These are phyloP conservation scores for Pangasius djambal DNA, from an alignment of 2,797 vertebrate species.

Conservation along the genomic window DNA sequence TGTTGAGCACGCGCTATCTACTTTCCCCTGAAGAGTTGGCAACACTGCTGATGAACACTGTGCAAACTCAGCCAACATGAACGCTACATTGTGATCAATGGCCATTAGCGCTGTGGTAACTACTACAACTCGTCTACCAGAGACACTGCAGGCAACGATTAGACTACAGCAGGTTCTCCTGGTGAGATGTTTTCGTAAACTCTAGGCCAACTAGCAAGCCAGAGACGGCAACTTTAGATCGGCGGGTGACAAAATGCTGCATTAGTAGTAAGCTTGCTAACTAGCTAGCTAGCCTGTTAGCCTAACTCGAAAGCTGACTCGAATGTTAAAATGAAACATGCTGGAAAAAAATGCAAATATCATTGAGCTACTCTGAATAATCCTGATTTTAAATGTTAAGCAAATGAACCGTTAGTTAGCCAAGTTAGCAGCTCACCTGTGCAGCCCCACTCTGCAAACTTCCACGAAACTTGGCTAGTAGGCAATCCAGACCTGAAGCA, in stretches of 20 bases:
- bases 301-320: background rate
- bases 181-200: background rate
- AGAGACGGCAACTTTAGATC: background rate
- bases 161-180: background rate
- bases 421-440: slow-evolving; percentile 36
- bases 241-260: slow-evolving; percentile 22
- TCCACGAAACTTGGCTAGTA: slow-evolving; percentile 40
- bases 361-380: background rate
- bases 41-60: background rate
- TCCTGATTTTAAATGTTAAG: background rate
- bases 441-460: slow-evolving; percentile 42
- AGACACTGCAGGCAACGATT: no score
- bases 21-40: slow-evolving; percentile 4
- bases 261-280: slow-evolving; percentile 27
- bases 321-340: background rate
- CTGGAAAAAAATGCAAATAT: background rate
- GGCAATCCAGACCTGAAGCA: slow-evolving; percentile 31
- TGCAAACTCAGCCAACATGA: background rate
- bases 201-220: background rate
- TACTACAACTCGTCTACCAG: background rate
- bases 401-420: background rate
- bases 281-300: slow-evolving; percentile 40
- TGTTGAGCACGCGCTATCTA: background rate
- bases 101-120: background rate
- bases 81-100: background rate